phyloP scores from a whole-genome alignment of 2,888 invertebrate species.

The Petrolisthes cinctipes region DNA sequence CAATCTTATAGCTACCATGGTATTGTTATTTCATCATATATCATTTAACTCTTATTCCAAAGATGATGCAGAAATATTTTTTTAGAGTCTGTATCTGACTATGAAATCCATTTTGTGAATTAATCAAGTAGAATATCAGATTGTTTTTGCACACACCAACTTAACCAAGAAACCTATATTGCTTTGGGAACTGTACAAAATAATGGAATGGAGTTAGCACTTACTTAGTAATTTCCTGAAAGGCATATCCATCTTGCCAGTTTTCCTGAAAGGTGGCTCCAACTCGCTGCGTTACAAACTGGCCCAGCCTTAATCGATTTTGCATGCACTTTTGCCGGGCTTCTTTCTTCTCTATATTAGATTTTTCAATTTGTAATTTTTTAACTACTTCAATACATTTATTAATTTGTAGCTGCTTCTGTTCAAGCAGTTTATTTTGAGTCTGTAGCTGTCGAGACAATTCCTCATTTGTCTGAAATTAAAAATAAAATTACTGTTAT shows the following conservation, averaged over 20 bases:
- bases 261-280: constrained; percentile 99
- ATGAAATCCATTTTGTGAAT: too few species aligned
- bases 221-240: constrained; percentile 89
- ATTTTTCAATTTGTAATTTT: constrained; percentile 96
- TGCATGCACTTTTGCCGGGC: constrained; percentile 98
- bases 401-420: constrained; percentile 96
- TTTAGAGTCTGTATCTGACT: too few species aligned
- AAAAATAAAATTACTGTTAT: constrained; percentile 15
- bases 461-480: constrained; percentile 85
- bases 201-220: neutral
- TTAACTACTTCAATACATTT: constrained; percentile 93
- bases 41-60: too few species aligned
- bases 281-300: constrained; percentile 98
- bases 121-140: too few species aligned
- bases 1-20: too few species aligned
- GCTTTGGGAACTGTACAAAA: neutral
- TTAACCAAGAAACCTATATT: too few species aligned
- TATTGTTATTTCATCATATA: too few species aligned
- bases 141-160: too few species aligned
- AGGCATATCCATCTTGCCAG: constrained; percentile 99
- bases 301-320: constrained; percentile 95
- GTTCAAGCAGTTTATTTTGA: constrained; percentile 92
- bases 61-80: too few species aligned
- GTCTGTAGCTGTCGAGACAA: constrained; percentile 91
- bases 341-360: constrained; percentile 97